Percentiles rank a stretch among this genome's conserved stretches.
Conservation (phyloP, 1,140 invertebrate genomes). For the Forficula auricularia region DNA sequence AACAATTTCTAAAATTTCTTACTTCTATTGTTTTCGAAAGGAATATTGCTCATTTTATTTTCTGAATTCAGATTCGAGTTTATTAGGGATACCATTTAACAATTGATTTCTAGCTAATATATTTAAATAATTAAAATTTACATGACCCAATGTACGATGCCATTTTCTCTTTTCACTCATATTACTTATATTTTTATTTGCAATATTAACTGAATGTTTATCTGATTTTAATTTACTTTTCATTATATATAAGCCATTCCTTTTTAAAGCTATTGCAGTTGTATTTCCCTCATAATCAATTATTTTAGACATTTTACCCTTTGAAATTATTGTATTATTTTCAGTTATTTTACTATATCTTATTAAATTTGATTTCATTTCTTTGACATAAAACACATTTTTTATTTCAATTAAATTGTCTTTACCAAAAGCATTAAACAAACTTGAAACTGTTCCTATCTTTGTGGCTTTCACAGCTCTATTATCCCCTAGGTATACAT, state of each 20-base stretch:
- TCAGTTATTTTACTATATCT: neutral
- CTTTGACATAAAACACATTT: conserved; percentile 3
- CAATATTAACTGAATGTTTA: no score
- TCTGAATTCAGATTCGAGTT: conserved; percentile 8
- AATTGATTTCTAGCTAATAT: neutral
- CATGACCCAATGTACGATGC: neutral
- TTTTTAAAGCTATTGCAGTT: neutral
- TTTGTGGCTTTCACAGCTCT: no score
- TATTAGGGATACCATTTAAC: neutral
- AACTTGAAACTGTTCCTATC: neutral
- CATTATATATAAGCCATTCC: neutral
- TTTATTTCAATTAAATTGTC: neutral
- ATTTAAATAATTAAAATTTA: conserved; percentile 2
- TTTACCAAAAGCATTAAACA: neutral
- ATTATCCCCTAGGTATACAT: no score
- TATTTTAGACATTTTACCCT: neutral
- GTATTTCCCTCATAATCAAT: neutral
- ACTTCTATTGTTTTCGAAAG: conserved; percentile 24
- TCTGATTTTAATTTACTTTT: neutral
- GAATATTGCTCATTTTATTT: conserved; percentile 21
- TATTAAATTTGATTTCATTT: conserved; percentile 1
- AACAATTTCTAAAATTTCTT: conserved; percentile 20
- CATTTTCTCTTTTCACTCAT: neutral
- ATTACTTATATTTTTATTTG: neutral
- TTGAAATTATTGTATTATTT: neutral